Percentiles rank a stretch among this genome's conserved stretches.
phyloP scores from a whole-genome alignment of 2,113 vertebrate genomes.

The Capricornis sumatraensis region DNA sequence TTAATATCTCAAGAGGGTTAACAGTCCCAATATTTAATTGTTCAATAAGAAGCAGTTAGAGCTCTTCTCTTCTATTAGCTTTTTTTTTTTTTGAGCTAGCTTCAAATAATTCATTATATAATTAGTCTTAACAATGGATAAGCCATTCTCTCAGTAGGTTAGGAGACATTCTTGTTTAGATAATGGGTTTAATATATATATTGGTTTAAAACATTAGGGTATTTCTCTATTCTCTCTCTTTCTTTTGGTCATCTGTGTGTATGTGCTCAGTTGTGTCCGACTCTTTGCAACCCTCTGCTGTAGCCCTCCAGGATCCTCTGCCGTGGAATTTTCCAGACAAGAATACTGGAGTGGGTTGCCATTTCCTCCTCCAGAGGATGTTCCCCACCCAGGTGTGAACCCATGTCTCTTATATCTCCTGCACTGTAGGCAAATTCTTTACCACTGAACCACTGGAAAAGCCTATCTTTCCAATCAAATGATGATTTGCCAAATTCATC shows the following conservation, averaged over 20 bases:
- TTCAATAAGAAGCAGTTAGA: neutral
- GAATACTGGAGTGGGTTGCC: neutral
- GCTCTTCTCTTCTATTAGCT: neutral
- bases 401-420: neutral
- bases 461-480: neutral
- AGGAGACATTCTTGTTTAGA: neutral
- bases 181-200: neutral
- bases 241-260: neutral
- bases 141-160: neutral
- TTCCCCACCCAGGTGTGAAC: neutral
- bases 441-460: neutral
- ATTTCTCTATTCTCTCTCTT: neutral
- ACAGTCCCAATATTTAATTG: neutral
- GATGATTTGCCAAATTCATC: neutral
- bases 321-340: neutral
- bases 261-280: neutral
- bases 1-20: neutral
- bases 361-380: neutral
- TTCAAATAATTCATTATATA: neutral
- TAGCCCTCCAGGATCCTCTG: neutral
- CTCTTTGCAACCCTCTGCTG: neutral
- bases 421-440: neutral
- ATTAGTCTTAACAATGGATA: neutral
- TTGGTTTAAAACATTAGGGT: neutral
- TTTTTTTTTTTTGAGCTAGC: neutral